Percentiles rank a stretch among this genome's conserved stretches.
Evolutionary conservation across 2,797 vertebrate species (phyloP).

Genomic region (Merluccius polli): DNA sequence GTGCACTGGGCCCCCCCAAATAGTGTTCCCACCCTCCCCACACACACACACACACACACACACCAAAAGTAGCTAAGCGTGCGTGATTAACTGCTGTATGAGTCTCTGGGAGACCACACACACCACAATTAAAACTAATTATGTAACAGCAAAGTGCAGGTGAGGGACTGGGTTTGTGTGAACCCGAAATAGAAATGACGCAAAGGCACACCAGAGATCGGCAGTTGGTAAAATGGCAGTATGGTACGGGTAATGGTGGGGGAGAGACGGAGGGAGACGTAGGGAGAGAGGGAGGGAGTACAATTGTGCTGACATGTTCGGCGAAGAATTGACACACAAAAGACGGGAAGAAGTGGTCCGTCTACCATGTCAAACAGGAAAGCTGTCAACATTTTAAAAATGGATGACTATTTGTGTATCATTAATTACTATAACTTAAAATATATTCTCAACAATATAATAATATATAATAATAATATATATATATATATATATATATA

Average conservation of each 20-base stretch:
- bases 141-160: neutral
- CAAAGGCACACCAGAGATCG: neutral
- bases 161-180: neutral
- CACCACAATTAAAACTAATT: neutral
- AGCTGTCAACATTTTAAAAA: too few species aligned
- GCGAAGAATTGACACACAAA: too few species aligned
- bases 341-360: too few species aligned
- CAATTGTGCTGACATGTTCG: too few species aligned
- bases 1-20: neutral
- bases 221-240: neutral
- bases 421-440: too few species aligned
- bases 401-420: too few species aligned
- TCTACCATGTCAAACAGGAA: too few species aligned
- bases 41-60: too few species aligned
- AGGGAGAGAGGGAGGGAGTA: neutral
- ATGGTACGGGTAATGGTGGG: neutral
- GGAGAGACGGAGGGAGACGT: neutral
- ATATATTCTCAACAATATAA: too few species aligned
- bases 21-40: neutral
- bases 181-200: neutral
- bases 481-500: too few species aligned
- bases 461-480: too few species aligned
- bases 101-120: neutral
- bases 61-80: too few species aligned
- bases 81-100: neutral